Base-by-base conservation (phyloP, 2,797 vertebrate species). In the Lagodon rhomboides region DNA sequence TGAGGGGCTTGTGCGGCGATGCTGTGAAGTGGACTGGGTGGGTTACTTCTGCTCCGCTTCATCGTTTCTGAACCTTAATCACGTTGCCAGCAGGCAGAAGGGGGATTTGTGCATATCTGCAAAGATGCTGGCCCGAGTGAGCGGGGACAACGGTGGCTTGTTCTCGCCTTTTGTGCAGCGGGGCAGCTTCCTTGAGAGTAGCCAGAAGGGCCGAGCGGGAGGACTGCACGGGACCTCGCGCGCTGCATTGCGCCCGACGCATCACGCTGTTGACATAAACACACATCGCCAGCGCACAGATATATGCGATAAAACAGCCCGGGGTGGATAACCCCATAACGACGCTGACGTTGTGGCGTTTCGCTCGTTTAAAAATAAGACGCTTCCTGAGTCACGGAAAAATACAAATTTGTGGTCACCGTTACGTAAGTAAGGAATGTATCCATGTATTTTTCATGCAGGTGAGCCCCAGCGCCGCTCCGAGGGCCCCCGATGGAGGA, bases 381-480 rank as follows among this genome's bases (percentile, higher is more conserved):
- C 67, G 61, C 71, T 86, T 85, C 73, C 68, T 76, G 60, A 89
- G 86, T 82, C 58, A 64, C 47, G 2, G 2, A 78, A 50, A 82
- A 86, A 87, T 79, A 88, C 71, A 86, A 85, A 89, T 75, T 66
- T 86, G 82, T 87, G 90, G 87, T 89, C 87, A 86, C 69, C 30
- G 85, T 95, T 95, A 93, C 75, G 73, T 93, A 94, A 94, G 78
- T 41, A 82, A 82, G 85, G 86, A 84, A 91, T 92, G 90, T 71
- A 79, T 77, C 89, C 89, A 95, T 95, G 91, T 91, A 95, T 95
- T 92, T 95, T 95, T 95, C 86, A 95, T 95, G 92, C 86, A 94
- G 93, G 92, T 95, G 92, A 95, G 88, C 87, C 91, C 90, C 83
- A 84, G 89, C 90, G 91, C 86, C 70, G 86, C 89, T 91, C 81